Conservation (phyloP, 2,113 vertebrate species). For the Chionomys nivalis region DNA sequence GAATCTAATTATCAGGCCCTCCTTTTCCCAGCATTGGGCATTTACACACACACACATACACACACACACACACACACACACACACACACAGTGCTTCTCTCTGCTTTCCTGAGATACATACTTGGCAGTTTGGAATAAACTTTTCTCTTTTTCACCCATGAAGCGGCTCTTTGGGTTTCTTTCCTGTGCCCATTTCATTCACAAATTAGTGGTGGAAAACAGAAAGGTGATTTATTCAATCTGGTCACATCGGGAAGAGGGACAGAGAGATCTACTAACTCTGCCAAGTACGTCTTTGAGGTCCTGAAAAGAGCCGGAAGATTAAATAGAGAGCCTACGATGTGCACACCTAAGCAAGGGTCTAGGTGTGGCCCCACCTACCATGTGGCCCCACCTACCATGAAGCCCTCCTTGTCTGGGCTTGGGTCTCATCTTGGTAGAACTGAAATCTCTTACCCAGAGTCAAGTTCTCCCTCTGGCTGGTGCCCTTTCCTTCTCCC, state of each 20-base stretch:
- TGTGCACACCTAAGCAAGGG: neutral
- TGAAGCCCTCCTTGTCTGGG: neutral
- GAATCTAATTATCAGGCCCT: neutral
- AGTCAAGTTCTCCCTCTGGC: neutral
- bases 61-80: neutral
- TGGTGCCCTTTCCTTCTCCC: neutral
- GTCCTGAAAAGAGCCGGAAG: neutral
- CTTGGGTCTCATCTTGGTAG: neutral
- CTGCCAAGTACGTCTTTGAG: neutral
- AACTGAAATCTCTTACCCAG: neutral
- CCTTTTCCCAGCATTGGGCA: neutral
- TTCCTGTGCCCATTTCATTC: neutral
- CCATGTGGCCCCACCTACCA: too few species aligned
- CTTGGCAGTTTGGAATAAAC: neutral
- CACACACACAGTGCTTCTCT: neutral
- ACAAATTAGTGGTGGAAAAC: neutral
- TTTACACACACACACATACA: neutral
- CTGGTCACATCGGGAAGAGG: neutral
- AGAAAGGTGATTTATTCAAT: neutral
- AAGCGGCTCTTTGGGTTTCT: neutral
- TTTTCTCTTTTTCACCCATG: neutral
- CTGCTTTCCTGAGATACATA: neutral
- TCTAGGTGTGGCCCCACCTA: neutral
- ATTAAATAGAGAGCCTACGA: neutral
- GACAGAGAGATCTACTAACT: neutral